phyloP scores from a whole-genome alignment of 2,888 invertebrate species.

The Lottia gigantea region DNA sequence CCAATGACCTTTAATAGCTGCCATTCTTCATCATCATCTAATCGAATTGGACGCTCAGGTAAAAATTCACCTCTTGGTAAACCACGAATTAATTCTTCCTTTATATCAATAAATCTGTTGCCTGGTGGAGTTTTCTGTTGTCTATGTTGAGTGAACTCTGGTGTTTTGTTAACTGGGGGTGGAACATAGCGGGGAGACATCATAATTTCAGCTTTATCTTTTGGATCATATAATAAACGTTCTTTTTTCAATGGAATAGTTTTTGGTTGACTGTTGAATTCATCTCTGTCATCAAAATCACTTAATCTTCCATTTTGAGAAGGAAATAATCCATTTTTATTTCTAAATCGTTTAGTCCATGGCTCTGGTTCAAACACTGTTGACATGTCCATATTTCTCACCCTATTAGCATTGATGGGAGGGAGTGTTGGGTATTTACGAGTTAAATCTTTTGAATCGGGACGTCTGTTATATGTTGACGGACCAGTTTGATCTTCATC shows the following conservation, averaged over 20 bases:
- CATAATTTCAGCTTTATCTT: neutral
- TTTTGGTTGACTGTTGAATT: neutral
- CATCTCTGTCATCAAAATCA: neutral
- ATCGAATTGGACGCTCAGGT: constrained; percentile 45
- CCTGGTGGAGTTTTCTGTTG: constrained; percentile 9
- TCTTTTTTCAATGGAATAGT: neutral
- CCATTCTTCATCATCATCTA: constrained; percentile 44
- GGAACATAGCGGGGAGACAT: neutral
- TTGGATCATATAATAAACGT: neutral
- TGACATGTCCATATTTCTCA: constrained; percentile 41
- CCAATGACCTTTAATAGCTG: constrained; percentile 44
- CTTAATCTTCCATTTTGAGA: neutral
- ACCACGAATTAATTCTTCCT: constrained; percentile 29
- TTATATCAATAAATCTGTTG: constrained; percentile 19
- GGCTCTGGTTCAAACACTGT: constrained; percentile 52
- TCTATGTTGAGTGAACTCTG: neutral
- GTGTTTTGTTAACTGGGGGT: neutral
- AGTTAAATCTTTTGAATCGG: constrained; percentile 50
- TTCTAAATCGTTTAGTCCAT: constrained; percentile 36
- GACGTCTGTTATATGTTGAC: constrained; percentile 29
- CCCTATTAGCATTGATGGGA: constrained; percentile 46
- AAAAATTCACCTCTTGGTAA: constrained; percentile 46
- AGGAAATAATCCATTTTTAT: constrained; percentile 2
- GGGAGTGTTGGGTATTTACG: constrained; percentile 41
- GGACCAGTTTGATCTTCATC: too few relatives aligned